These are phyloP conservation scores for Berghia stephanieae DNA, from an alignment of 1,140 invertebrate genomes.

Conservation along the genomic window DNA sequence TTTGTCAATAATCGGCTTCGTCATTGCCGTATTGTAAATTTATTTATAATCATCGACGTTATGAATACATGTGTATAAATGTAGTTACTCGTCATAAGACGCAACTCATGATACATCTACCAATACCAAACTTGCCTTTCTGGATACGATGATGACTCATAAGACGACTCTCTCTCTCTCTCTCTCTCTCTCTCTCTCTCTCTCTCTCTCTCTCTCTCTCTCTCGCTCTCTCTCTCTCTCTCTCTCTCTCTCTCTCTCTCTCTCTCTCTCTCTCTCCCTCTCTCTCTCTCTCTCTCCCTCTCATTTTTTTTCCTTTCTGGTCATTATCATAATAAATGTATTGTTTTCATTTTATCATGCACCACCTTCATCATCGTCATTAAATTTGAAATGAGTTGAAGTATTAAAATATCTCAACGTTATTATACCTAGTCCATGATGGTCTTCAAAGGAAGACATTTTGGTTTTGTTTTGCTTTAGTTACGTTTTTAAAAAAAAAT, in stretches of 20 bases:
- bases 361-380: slow-evolving; percentile 72
- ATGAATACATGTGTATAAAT: background rate
- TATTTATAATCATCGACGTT: background rate
- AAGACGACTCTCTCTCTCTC: slow-evolving; percentile 1
- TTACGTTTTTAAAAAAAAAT: too few relatives aligned
- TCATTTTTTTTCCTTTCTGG: slow-evolving; percentile 35
- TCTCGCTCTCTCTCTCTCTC: slow-evolving; percentile 1
- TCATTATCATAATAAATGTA: slow-evolving; percentile 65
- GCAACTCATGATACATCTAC: background rate
- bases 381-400: slow-evolving; percentile 50
- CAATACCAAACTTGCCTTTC: background rate
- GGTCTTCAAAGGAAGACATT: too few relatives aligned
- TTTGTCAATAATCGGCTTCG: background rate
- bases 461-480: too few relatives aligned
- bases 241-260: slow-evolving; percentile 26
- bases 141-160: background rate
- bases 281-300: slow-evolving; percentile 41
- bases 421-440: too few relatives aligned
- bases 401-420: too few relatives aligned
- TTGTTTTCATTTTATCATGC: slow-evolving; percentile 69
- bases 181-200: background rate
- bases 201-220: slow-evolving; percentile 7
- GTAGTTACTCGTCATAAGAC: background rate
- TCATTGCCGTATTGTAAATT: background rate
- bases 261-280: slow-evolving; percentile 4